These are phyloP conservation scores for Platalea minor DNA, from an alignment of 2,797 vertebrate species.

Conservation along the genomic window DNA sequence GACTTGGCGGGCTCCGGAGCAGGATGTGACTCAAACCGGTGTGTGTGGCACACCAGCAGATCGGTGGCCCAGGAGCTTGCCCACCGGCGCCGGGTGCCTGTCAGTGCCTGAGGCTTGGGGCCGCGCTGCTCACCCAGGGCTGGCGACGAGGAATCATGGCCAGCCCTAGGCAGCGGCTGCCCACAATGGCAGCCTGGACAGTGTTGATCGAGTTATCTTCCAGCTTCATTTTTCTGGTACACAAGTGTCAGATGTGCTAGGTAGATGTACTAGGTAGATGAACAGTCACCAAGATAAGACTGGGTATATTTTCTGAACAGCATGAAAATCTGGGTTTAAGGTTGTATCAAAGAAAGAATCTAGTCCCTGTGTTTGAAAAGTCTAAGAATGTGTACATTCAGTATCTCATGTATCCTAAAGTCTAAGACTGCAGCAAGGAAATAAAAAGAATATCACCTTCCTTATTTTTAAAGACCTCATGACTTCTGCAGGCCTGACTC, in stretches of 20 bases:
- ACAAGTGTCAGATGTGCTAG: not conserved
- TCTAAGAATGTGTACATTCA: not conserved
- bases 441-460: not conserved
- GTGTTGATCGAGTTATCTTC: not conserved
- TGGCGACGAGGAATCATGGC: not conserved
- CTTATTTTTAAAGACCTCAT: not conserved
- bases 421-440: not conserved
- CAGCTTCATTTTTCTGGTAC: not conserved
- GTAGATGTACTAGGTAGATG: not conserved
- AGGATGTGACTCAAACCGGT: not conserved
- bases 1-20: not conserved
- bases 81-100: fast-evolving
- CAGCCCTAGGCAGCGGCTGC: not conserved
- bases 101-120: not conserved
- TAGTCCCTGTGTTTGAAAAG: not conserved
- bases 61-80: fast-evolving
- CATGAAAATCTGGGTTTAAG: not conserved
- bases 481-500: not conserved
- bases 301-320: not conserved
- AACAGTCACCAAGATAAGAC: not conserved
- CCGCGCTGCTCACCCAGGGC: fast-evolving
- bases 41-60: not conserved
- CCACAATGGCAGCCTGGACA: not conserved
- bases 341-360: not conserved
- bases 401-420: not conserved